A percentile compares a stretch with the other conserved stretches of the same genome.
phyloP scores from a whole-genome alignment of 92 coral and sea anemone species.

The Phenganax marumi region DNA sequence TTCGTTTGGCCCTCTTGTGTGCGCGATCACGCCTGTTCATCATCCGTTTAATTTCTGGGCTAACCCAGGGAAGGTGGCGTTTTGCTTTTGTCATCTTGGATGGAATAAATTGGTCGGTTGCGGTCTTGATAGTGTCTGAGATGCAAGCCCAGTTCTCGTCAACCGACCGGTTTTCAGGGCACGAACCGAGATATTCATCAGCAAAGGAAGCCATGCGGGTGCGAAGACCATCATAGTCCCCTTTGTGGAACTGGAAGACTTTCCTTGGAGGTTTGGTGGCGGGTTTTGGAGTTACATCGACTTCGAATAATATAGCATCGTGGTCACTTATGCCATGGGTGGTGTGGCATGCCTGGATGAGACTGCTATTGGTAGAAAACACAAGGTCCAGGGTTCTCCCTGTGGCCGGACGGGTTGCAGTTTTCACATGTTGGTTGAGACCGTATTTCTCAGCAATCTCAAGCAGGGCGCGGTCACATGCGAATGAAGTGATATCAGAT shows the following conservation, averaged over 20 bases:
- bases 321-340: background rate
- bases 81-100: slow-evolving; percentile 52
- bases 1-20: no score
- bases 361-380: slow-evolving; percentile 24
- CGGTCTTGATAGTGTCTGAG: background rate
- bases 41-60: no score
- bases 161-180: background rate
- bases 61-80: slow-evolving; percentile 10
- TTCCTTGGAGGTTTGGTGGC: slow-evolving; percentile 11
- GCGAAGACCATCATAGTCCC: background rate
- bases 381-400: slow-evolving; percentile 15
- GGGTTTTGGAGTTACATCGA: slow-evolving; percentile 22
- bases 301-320: background rate
- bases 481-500: slow-evolving; percentile 19
- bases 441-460: slow-evolving; percentile 32
- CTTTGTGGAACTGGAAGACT: slow-evolving; percentile 17
- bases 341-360: slow-evolving; percentile 14
- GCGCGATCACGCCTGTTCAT: no score
- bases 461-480: slow-evolving; percentile 27
- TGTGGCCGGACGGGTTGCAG: slow-evolving; percentile 25
- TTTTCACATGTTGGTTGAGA: slow-evolving; percentile 47
- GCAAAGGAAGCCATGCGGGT: background rate
- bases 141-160: slow-evolving; percentile 36
- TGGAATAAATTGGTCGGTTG: slow-evolving; percentile 29
- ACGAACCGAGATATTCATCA: background rate